Evolutionary conservation across 2,113 vertebrate species (phyloP).

Genomic region (Panthera uncia): DNA sequence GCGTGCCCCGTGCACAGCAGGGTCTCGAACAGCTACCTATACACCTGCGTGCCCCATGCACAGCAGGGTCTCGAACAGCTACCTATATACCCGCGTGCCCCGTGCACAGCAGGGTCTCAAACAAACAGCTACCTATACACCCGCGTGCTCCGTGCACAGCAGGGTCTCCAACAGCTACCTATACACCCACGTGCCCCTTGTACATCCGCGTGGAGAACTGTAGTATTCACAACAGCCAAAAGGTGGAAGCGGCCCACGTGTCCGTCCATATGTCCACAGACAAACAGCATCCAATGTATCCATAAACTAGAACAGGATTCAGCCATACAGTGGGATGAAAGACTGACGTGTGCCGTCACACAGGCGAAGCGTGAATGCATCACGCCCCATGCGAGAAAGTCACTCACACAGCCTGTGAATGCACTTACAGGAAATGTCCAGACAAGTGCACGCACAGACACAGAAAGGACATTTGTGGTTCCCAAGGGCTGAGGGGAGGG

Average conservation of each 20-base stretch:
- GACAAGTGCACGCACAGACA: not conserved
- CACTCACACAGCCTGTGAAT: accelerated
- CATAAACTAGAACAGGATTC: accelerated
- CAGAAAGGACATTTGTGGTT: not conserved
- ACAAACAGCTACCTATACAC: too few species aligned
- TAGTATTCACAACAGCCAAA: accelerated
- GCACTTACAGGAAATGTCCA: accelerated
- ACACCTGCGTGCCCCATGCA: accelerated
- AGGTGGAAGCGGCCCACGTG: accelerated
- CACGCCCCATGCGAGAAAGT: accelerated
- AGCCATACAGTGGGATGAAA: accelerated
- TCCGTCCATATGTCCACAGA: accelerated
- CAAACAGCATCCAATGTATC: accelerated
- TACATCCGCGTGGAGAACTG: too few species aligned
- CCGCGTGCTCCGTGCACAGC: too few species aligned
- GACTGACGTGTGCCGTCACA: accelerated
- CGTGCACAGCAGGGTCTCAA: too few species aligned
- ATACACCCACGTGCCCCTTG: too few species aligned
- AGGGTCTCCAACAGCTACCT: too few species aligned
- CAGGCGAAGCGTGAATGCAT: accelerated
- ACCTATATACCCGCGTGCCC: too few species aligned
- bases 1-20: too few species aligned
- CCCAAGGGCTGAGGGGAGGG: accelerated
- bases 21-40: accelerated
- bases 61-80: too few species aligned